Evolutionary conservation across 1,140 invertebrate genomes (phyloP), one percentile per base, ranked within the genome.

Genomic region (Hormaphis cornu): DNA sequence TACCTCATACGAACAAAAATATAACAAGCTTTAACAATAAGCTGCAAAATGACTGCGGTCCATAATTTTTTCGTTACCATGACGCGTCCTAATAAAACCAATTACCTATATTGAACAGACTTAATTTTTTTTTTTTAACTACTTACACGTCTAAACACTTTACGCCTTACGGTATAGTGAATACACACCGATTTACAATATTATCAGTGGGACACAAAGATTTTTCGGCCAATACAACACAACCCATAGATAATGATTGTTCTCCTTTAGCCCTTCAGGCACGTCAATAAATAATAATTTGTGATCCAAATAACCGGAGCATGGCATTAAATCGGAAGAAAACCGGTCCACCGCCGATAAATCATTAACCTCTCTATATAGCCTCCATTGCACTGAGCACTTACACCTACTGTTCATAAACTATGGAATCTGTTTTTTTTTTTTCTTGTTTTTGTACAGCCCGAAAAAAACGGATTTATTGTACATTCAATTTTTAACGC

Each of bases 381-480:
- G n/a, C n/a, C n/a, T n/a, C n/a, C n/a, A n/a, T n/a, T 22, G 6
- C 20, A 30, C 18, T 40, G 20, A 37, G n/a, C 35, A 58, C 40
- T 58, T 58, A 58, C 54, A 58, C 54, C 54, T 58, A 58, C 54
- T 40, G 54, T 58, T n/a, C n/a, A n/a, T n/a, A n/a, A n/a, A 54
- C 30, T 54, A 58, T 24, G 54, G n/a, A n/a, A 40, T 58, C 22
- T 7, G 20, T 14, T 58, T 58, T 58, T 54, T 56, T 40, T 40
- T 3, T 22, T n/a, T 6, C 2, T 58, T n/a, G n/a, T n/a, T n/a
- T n/a, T n/a, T n/a, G n/a, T n/a, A n/a, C n/a, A 35, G 20, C 54
- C 54, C 16, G 0, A 37, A 58, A 35, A 22, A 20, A 58, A 37
- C 35, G 6, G 35, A 58, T 40, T 58, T 58, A n/a, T n/a, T n/a